Percentiles rank a stretch among this genome's conserved stretches.
phyloP scores from a whole-genome alignment of 2,888 invertebrate genomes.

The Cosmopolites sordidus region DNA sequence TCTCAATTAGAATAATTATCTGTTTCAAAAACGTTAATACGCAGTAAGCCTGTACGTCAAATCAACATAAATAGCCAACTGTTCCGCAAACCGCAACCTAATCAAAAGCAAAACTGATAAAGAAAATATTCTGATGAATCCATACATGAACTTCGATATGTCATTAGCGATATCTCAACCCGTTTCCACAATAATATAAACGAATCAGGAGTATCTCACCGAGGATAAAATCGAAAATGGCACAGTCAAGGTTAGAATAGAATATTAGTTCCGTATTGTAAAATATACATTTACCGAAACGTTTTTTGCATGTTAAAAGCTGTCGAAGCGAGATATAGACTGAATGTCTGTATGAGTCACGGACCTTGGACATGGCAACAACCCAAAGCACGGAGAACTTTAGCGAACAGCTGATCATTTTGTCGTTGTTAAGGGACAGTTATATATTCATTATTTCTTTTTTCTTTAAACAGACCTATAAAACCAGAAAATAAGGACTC shows the following conservation, averaged over 20 bases:
- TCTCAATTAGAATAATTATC: no score
- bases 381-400: not conserved
- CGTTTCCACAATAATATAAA: no score
- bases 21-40: no score
- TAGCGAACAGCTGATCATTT: constrained; percentile 34
- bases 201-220: not conserved
- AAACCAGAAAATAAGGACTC: no score
- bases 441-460: no score
- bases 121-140: not conserved
- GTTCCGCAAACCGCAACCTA: no score
- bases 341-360: constrained; percentile 32
- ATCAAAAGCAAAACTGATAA: not conserved
- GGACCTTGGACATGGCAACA: constrained; percentile 41
- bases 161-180: no score
- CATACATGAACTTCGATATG: no score
- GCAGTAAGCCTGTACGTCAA: no score
- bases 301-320: constrained; percentile 22
- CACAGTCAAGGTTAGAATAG: constrained; percentile 12
- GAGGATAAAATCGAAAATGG: constrained; percentile 13
- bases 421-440: no score
- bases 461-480: no score
- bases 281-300: constrained; percentile 20
- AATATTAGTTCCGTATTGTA: constrained; percentile 22
- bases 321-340: not conserved
- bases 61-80: no score